These are phyloP conservation scores for Trypoxylon attenuatum DNA, from an alignment of 2,888 invertebrate genomes.

Conservation along the genomic window DNA sequence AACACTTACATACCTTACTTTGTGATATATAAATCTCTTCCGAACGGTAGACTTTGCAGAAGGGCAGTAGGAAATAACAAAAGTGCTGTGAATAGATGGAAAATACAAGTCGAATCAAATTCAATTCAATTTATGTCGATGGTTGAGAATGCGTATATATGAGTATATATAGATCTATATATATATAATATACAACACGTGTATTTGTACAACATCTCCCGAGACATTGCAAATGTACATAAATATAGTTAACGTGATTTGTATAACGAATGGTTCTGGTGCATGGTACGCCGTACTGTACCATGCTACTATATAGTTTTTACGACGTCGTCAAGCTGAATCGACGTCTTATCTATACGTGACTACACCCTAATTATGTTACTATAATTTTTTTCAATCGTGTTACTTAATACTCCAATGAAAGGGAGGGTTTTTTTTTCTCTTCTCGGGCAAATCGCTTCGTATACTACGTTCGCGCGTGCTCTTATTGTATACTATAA, in stretches of 20 bases:
- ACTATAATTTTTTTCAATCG: constrained; percentile 28
- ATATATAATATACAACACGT: constrained; percentile 1
- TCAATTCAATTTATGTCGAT: constrained; percentile 33
- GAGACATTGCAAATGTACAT: constrained; percentile 33
- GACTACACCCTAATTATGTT: not conserved
- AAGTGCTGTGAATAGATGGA: constrained; percentile 60
- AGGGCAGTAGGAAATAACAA: constrained; percentile 34
- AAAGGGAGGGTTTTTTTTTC: constrained; percentile 32
- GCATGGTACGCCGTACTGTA: constrained; percentile 6
- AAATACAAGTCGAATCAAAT: constrained; percentile 43
- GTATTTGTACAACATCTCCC: too few species aligned
- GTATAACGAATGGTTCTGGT: constrained; percentile 14
- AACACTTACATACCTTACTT: constrained; percentile 43
- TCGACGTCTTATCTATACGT: constrained; percentile 26
- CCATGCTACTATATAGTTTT: constrained; percentile 26
- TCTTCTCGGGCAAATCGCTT: not conserved
- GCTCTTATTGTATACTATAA: not conserved
- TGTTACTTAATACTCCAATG: constrained; percentile 59
- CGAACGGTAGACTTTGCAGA: constrained; percentile 46
- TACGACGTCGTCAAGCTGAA: constrained; percentile 23
- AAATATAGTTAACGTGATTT: constrained; percentile 44
- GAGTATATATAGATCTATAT: constrained; percentile 7
- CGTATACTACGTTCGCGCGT: not conserved
- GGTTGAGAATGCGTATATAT: constrained; percentile 2
- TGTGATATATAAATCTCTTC: constrained; percentile 54